Conservation (phyloP, 2,797 vertebrate species). For the Glyptemys insculpta region DNA sequence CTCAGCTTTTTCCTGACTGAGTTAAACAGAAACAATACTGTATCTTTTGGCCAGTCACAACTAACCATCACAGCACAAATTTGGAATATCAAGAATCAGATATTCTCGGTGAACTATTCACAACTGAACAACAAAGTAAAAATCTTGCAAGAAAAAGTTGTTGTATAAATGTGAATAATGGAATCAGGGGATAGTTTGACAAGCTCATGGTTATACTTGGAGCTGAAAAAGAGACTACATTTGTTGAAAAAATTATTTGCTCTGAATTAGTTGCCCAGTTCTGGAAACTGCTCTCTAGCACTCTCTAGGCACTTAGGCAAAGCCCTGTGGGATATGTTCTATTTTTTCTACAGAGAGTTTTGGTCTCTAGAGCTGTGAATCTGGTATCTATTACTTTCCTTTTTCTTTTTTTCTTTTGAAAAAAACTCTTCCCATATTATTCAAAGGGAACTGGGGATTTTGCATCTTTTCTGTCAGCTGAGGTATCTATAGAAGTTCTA, state of each 20-base stretch:
- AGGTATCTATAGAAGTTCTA: neutral
- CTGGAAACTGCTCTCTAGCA: rapidly evolving
- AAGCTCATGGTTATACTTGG: neutral
- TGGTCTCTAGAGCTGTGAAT: neutral
- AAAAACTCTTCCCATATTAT: conserved; percentile 39
- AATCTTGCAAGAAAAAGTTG: neutral
- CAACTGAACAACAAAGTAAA: neutral
- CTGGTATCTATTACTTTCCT: conserved; percentile 22
- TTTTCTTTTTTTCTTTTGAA: neutral
- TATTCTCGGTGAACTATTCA: neutral
- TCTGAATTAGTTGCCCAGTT: neutral
- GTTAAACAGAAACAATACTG: neutral
- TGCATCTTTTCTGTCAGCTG: conserved; percentile 31
- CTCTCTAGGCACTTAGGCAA: neutral
- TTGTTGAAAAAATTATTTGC: neutral
- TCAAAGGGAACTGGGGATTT: conserved; percentile 36
- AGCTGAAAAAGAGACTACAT: neutral
- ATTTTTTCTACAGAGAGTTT: neutral
- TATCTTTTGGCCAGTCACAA: neutral
- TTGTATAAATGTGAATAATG: neutral
- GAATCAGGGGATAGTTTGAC: neutral
- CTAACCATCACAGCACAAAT: neutral
- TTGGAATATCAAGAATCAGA: neutral
- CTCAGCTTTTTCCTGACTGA: neutral
- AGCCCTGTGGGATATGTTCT: neutral